Percentiles rank a stretch among this genome's conserved stretches.
These are phyloP conservation scores for Phymastichus coffea DNA, from an alignment of 1,140 invertebrate genomes.

Conservation along the genomic window DNA sequence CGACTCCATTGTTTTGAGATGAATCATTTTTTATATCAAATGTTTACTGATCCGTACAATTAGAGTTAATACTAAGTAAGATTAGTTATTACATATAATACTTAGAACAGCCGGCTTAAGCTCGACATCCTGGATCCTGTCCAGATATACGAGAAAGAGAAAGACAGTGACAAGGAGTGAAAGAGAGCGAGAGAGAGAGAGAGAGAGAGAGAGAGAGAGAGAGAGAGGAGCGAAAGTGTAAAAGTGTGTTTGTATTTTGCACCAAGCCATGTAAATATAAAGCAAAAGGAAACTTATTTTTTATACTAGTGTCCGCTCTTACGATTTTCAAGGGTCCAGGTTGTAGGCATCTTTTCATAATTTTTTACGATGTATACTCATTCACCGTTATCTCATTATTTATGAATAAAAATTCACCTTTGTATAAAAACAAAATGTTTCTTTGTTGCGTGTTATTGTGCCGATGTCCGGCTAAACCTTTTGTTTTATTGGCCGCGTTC, in stretches of 20 bases:
- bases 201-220: no score
- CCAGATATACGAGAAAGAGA: conserved; percentile 14
- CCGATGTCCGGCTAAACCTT: not conserved
- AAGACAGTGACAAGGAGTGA: no score
- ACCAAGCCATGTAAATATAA: conserved; percentile 22
- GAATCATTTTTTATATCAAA: conserved; percentile 22
- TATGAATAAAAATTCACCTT: conserved; percentile 38
- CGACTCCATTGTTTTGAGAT: conserved; percentile 8
- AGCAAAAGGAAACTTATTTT: conserved; percentile 25
- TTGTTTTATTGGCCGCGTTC: conserved; percentile 2
- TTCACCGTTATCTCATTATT: conserved; percentile 35
- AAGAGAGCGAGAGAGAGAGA: no score
- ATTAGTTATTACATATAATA: not conserved
- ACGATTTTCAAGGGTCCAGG: conserved; percentile 31
- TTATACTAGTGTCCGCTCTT: conserved; percentile 32
- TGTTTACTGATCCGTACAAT: conserved; percentile 10
- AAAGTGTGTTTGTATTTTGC: conserved; percentile 5
- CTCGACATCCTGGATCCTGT: conserved; percentile 13
- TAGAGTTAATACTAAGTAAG: not conserved
- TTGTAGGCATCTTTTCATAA: conserved; percentile 31
- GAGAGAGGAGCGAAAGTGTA: not conserved
- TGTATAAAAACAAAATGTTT: conserved; percentile 21
- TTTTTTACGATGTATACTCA: conserved; percentile 32
- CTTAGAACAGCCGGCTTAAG: conserved; percentile 7
- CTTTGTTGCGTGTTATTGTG: conserved; percentile 8